These are phyloP conservation scores for Archocentrus centrarchus DNA, from an alignment of 2,113 vertebrate genomes.

Conservation along the genomic window DNA sequence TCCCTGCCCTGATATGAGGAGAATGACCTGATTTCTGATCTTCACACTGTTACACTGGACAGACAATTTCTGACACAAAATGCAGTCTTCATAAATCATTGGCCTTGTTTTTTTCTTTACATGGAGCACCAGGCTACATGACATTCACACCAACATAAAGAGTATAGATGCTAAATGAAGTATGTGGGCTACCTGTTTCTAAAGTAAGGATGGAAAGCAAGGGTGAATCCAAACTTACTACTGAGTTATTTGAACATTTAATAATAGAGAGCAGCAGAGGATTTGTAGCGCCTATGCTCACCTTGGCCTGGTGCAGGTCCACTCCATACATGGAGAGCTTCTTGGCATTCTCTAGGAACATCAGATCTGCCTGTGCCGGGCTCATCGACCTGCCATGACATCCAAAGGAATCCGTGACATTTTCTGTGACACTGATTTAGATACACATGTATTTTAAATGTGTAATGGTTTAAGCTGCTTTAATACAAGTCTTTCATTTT, in stretches of 20 bases:
- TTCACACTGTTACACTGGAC: constrained; percentile 9
- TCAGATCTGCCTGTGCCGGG: constrained; percentile 95
- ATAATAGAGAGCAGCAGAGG: background rate
- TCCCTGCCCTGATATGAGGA: constrained; percentile 61
- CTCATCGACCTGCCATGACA: constrained; percentile 88
- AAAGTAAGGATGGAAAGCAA: background rate
- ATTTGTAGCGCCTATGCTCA: constrained; percentile 54
- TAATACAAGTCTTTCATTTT: background rate
- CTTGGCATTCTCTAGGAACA: constrained; percentile 99
- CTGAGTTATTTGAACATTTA: background rate
- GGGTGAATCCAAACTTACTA: background rate
- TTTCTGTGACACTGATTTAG: too few relatives aligned
- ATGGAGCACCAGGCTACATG: background rate
- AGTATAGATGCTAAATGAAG: background rate
- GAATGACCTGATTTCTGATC: constrained; percentile 76
- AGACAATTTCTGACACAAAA: background rate
- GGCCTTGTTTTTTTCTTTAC: too few relatives aligned
- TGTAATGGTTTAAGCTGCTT: background rate
- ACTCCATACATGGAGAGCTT: constrained; percentile 98
- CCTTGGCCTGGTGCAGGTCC: constrained; percentile 97
- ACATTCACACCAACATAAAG: background rate
- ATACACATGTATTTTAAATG: background rate
- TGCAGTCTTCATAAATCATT: background rate
- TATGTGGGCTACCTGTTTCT: accelerated
- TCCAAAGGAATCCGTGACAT: background rate